These are phyloP conservation scores for Oppia nitens DNA, from an alignment of 1,140 invertebrate species.

Conservation along the genomic window DNA sequence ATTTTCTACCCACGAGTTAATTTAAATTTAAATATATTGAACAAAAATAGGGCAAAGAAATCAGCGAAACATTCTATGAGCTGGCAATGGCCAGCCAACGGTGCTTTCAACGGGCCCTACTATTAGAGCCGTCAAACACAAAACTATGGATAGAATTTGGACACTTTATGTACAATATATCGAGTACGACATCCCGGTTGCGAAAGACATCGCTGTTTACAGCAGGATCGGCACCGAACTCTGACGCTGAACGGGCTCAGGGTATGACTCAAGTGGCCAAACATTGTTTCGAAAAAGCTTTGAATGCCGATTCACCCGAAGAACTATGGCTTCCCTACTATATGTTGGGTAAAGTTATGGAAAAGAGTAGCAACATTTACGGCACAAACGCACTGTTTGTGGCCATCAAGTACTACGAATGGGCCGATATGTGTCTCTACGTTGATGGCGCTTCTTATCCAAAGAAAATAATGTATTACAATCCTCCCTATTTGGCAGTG, in stretches of 20 bases:
- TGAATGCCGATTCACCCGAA: constrained; percentile 36
- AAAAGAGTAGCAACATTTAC: constrained; percentile 62
- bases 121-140: constrained; percentile 47
- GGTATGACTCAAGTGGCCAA: constrained; percentile 52
- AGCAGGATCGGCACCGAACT: constrained; percentile 41
- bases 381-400: constrained; percentile 40
- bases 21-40: too few relatives aligned
- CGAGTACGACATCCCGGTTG: constrained; percentile 66
- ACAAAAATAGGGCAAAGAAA: not conserved
- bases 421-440: constrained; percentile 40
- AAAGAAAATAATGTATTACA: constrained; percentile 61
- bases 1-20: too few relatives aligned
- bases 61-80: constrained; percentile 47
- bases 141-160: constrained; percentile 74
- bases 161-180: constrained; percentile 63
- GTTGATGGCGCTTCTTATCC: constrained; percentile 69
- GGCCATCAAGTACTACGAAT: constrained; percentile 14
- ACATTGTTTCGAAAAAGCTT: constrained; percentile 55
- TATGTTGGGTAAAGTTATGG: constrained; percentile 76
- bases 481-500: constrained; percentile 61
- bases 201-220: constrained; percentile 39
- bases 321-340: constrained; percentile 78
- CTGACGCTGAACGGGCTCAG: constrained; percentile 44
- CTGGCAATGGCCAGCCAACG: constrained; percentile 47
- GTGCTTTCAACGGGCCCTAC: constrained; percentile 57